Evolutionary conservation across 2,888 invertebrate species (phyloP).

Genomic region (Chymomyza amoena): DNA sequence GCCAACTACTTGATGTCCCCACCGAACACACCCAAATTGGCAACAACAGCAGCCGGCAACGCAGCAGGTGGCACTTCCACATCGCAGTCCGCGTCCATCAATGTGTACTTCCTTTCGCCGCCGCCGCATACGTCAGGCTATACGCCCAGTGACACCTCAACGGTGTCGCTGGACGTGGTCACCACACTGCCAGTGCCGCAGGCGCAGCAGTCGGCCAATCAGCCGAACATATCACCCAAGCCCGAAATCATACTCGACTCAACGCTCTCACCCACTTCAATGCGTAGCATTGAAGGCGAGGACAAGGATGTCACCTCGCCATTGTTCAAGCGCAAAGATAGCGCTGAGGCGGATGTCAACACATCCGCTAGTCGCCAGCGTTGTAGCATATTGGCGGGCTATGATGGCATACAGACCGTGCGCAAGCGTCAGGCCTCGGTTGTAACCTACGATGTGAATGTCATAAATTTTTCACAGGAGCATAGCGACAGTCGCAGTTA

Average conservation of each 20-base stretch:
- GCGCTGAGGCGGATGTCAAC: slow-evolving; percentile 59
- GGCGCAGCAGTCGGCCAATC: slow-evolving; percentile 31
- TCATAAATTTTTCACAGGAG: slow-evolving; percentile 79
- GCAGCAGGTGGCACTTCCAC: slow-evolving; percentile 25
- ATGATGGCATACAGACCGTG: slow-evolving; percentile 74
- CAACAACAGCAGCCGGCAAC: slow-evolving; percentile 7
- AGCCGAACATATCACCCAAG: slow-evolving; percentile 74
- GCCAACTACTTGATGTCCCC: slow-evolving; percentile 76
- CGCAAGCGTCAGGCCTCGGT: slow-evolving; percentile 78
- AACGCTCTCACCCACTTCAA: slow-evolving; percentile 75
- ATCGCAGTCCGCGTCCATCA: slow-evolving; percentile 68
- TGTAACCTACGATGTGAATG: slow-evolving; percentile 79
- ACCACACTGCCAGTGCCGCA: slow-evolving; percentile 68
- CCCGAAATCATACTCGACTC: slow-evolving; percentile 79
- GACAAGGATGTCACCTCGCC: slow-evolving; percentile 75
- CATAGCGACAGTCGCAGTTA: slow-evolving; percentile 77
- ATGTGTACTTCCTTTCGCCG: slow-evolving; percentile 78
- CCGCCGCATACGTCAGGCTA: slow-evolving; percentile 69
- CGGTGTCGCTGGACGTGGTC: slow-evolving; percentile 77
- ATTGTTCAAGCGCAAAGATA: slow-evolving; percentile 69
- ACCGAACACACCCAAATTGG: slow-evolving; percentile 75
- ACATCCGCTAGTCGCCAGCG: slow-evolving; percentile 62
- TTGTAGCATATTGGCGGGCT: slow-evolving; percentile 70
- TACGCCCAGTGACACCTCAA: slow-evolving; percentile 76
- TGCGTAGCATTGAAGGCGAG: slow-evolving; percentile 60